Evolutionary conservation across 2,797 vertebrate genomes (phyloP), one percentile per base, ranked within the genome.

Genomic region (Bucorvus abyssinicus): DNA sequence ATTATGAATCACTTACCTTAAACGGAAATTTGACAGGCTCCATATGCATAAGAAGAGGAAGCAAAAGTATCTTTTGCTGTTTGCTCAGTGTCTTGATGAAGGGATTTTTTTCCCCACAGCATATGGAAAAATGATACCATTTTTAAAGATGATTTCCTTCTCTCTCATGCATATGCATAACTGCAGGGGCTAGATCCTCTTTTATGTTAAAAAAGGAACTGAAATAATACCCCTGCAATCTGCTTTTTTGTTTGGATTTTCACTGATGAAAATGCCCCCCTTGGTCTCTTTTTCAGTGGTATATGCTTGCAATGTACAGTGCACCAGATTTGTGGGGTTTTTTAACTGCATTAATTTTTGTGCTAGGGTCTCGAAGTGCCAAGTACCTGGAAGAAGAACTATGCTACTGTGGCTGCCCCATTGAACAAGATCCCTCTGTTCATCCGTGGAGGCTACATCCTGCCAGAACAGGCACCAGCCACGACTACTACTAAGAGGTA

Each of bases 381-480:
- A 55, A 64, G 29, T 63, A 45, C 71, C 13, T 96, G 92, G 93
- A 91, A 75, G 34, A 95, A 93, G 52, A 87, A 27, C 24, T 88
- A 84, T 45, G 75, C 34, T 65, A 80, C 90, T 32, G 84, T 97
- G 65, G 22, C 84, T 60, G 94, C 94, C 19, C 94, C 94, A 0
- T 29, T 97, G 80, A 74, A 34, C 49, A 92, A 91, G 78, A 96
- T 96, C 50, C 96, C 95, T 50, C 90, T 97, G 71, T 97, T 93
- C 78, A 82, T 97, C 61, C 89, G 27, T 52, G 97, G 95, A 84
- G 97, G 94, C 29, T 88, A 84, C 80, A 91, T 96, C 80, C 91
- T 96, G 47, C 96, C 95, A 34, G 78, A 89, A 8, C 95, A 97
- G 61, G 52, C 29, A 67, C 94, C 95, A 70, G 94, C 89, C 55